Conservation (phyloP, 2,888 invertebrate species). For the Hypena proboscidalis region DNA sequence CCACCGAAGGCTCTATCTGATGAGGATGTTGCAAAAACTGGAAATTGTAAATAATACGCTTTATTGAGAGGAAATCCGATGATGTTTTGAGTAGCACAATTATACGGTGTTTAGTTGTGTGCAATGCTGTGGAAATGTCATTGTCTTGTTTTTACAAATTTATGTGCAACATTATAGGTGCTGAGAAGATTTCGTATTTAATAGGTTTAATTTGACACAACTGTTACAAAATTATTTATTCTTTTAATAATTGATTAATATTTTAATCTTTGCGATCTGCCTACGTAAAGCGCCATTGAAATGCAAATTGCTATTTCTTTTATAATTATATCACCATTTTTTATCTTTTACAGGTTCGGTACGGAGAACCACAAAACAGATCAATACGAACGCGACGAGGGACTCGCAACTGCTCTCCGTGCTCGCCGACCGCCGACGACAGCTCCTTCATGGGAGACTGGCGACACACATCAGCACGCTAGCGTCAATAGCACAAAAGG, state of each 20-base stretch:
- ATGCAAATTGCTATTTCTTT: no score
- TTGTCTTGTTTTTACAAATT: no score
- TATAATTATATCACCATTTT: no score
- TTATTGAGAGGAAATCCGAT: conserved; percentile 12
- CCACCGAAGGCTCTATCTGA: conserved; percentile 7
- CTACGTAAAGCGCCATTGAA: no score
- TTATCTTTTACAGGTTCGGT: conserved; percentile 64
- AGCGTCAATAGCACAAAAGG: conserved; percentile 73
- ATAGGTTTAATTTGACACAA: no score
- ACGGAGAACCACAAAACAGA: conserved; percentile 66
- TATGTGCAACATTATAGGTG: no score
- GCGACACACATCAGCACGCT: conserved; percentile 78
- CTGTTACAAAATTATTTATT: no score
- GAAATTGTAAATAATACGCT: conserved; percentile 11
- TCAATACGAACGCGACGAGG: conserved; percentile 74
- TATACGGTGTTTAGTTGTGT: not conserved
- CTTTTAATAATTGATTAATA: no score
- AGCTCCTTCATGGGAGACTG: conserved; percentile 83
- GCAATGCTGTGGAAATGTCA: no score
- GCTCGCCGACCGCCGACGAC: conserved; percentile 86
- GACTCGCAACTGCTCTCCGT: conserved; percentile 85
- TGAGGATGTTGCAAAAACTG: conserved; percentile 12
- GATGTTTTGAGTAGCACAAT: no score
- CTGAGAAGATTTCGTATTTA: no score
- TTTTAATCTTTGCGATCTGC: no score